phyloP scores from a whole-genome alignment of 2,888 invertebrate species.

The Anthoptus insignis region DNA sequence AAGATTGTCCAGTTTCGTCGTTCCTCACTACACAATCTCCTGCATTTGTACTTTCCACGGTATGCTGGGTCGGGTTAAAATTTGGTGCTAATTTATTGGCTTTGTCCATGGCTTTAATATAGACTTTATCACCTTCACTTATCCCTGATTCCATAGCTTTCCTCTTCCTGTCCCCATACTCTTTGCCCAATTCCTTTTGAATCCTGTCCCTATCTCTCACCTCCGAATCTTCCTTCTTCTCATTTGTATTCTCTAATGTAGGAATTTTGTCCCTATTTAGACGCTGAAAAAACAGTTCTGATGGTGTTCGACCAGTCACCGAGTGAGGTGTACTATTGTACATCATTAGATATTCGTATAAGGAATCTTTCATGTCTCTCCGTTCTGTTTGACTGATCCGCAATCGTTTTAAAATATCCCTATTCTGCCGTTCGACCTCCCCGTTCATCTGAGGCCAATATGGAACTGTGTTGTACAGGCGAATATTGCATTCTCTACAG shows the following conservation, averaged over 20 bases:
- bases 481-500: conserved; percentile 22
- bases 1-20: conserved; percentile 12
- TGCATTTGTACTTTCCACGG: conserved; percentile 7
- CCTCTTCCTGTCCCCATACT: conserved; percentile 9
- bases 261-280: conserved; percentile 53
- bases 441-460: conserved; percentile 45
- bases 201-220: conserved; percentile 39
- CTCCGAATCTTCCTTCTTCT: conserved; percentile 32
- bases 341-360: conserved; percentile 49
- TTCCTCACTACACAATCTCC: conserved; percentile 15
- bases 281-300: conserved; percentile 50
- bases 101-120: conserved; percentile 14
- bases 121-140: conserved; percentile 4
- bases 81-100: conserved; percentile 8
- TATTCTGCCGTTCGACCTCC: conserved; percentile 42
- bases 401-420: conserved; percentile 41
- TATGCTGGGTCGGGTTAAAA: conserved; percentile 7
- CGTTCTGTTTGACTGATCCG: conserved; percentile 37
- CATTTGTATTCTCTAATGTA: conserved; percentile 25
- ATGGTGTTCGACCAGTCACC: conserved; percentile 52
- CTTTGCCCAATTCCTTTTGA: conserved; percentile 44
- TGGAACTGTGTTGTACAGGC: conserved; percentile 44
- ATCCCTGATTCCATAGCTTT: neutral
- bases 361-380: conserved; percentile 12
- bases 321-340: conserved; percentile 56